Evolutionary conservation across 2,113 vertebrate species (phyloP), one percentile per base, ranked within the genome.

Genomic region (Dolichallabes microphthalmus): DNA sequence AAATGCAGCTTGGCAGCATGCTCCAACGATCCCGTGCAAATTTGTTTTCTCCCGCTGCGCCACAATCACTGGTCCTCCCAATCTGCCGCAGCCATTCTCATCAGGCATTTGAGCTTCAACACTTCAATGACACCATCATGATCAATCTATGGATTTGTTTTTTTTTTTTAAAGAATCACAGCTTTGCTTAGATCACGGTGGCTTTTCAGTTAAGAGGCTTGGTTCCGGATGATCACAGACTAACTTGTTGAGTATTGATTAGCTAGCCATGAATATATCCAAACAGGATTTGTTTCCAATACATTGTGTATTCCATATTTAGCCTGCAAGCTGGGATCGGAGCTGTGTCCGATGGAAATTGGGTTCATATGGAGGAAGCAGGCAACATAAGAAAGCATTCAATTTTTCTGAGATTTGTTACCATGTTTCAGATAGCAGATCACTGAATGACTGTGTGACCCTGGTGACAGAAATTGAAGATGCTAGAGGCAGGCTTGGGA

Each of bases 1-100:
- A 90, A 93, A 94, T 93, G 89, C 86, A 69, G 77, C 90, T 90
- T 89, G 88, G 89, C 90, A 89, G 85, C 45, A 68, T 84, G 91
- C 91, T 89, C 89, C 86, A 91, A 88, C 82, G 89, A 90, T 89
- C 91, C 89, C 91, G 88, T 92, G 87, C 90, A 91, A 92, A 91
- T 91, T 88, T 0, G 86, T 91, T 91, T 90, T 90, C 88, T 87
- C 85, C 86, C 57, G 11, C 86, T 90, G 86, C 25, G 77, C 87
- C 57, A 39, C 61, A 76, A 81, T 83, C 81, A 84, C 58, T 82
- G 76, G 27, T 11, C 76, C 50, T 85, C 86, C n/a, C 35, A 63
- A 55, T 74, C 85, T 74, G 57, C 52, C 58, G 17, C 32, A 79
- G 53, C 71, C 71, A 63, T 76, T 86, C 60, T 83, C 84, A 86